phyloP scores from a whole-genome alignment of 2,113 vertebrate genomes.

The Aldabrachelys gigantea region DNA sequence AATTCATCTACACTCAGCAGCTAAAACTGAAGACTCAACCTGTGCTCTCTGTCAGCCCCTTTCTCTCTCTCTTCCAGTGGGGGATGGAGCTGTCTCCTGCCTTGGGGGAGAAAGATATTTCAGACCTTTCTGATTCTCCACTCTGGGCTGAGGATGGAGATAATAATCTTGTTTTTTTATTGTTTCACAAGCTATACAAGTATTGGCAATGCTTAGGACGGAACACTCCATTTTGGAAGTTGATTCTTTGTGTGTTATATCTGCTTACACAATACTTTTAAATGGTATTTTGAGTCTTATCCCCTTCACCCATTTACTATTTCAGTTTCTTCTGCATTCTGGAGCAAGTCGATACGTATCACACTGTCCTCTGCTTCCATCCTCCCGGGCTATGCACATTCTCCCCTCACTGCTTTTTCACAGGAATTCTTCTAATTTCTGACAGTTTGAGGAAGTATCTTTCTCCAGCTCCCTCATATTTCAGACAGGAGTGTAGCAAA shows the following conservation, averaged over 20 bases:
- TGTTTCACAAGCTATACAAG: not conserved
- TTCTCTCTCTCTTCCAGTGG: fast-evolving
- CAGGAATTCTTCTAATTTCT: fast-evolving
- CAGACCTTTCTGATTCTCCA: not conserved
- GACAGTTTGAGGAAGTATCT: fast-evolving
- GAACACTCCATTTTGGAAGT: not conserved
- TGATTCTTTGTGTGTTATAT: not conserved
- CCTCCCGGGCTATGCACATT: fast-evolving
- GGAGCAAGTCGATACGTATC: fast-evolving
- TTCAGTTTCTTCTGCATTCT: fast-evolving
- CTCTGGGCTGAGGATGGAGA: not conserved
- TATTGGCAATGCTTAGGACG: not conserved
- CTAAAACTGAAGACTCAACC: not conserved
- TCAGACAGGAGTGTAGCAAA: fast-evolving
- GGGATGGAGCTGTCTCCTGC: fast-evolving
- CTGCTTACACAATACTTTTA: not conserved
- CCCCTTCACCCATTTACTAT: fast-evolving
- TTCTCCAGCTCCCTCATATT: fast-evolving
- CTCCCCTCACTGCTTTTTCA: fast-evolving
- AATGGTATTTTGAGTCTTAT: fast-evolving
- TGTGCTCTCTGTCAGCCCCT: not conserved
- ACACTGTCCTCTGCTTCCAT: fast-evolving
- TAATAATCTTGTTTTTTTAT: not conserved
- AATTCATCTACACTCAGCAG: fast-evolving
- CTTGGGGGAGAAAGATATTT: fast-evolving